Evolutionary conservation across 2,113 vertebrate genomes (phyloP), one percentile per base, ranked within the genome.

Genomic region (Psittacara wagleri): DNA sequence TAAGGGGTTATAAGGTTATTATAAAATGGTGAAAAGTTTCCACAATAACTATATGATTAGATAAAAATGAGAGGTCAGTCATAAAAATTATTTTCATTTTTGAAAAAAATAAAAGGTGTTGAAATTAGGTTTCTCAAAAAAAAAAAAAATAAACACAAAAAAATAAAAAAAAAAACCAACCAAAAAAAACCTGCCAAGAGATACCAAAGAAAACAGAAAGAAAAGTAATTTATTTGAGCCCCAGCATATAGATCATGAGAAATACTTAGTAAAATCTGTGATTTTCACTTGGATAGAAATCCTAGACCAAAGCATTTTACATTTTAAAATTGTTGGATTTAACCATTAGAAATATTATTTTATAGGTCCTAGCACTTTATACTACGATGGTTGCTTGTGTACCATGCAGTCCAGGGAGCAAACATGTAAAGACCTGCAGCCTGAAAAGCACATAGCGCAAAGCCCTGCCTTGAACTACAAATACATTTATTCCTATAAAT

Each of bases 51-150:
- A 25, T 51, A 48, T 1, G 10, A 48, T 8, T n/a, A 51, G 1
- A 33, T 54, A 55, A 83, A 92, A 94, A 48, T 31, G 2, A 66
- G 17, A 78, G 1, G 3, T 22, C 5, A 27, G 14, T 17, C 5
- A 11, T 31, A 68, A 57, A 63, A 39, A 70, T 18, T n/a, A 24
- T 18, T 44, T 9, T 35, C 57, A 44, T 1, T n/a, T 70, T 52
- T 43, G 2, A 1, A 24, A 25, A 52, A n/a, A 33, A 14, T 2
- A 9, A 15, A 28, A 27, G 1, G 1, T 19, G 12, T 23, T 78
- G 16, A 18, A 62, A 48, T 48, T 27, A 22, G 1, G 4, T 46
- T 83, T 84, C 20, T n/a, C 41, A 33, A 6, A 19, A 19, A 55
- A 55, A 31, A 29, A 91, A 76, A 44, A 35, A 35, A 10, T n/a